Evolutionary conservation across 37 sponge, comb jelly and placozoan species (phyloP).

Genomic region (Haliclona indistincta): DNA sequence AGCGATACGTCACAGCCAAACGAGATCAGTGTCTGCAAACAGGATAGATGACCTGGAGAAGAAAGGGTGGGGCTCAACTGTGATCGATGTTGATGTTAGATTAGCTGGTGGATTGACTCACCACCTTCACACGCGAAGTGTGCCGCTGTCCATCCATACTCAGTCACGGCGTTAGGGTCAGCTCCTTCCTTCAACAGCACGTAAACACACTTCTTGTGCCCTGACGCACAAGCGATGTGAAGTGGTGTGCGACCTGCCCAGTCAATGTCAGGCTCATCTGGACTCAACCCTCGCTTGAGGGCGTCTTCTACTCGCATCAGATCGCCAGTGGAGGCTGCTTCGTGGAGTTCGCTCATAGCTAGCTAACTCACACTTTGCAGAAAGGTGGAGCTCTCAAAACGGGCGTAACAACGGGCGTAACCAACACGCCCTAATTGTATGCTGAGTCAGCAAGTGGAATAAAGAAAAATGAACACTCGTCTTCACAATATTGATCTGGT

Average conservation of each 20-base stretch:
- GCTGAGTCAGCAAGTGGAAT: slow-evolving; percentile 2
- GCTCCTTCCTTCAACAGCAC: slow-evolving; percentile 69
- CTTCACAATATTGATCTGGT: slow-evolving; percentile 34
- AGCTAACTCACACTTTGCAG: too few species aligned
- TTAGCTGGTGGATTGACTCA: slow-evolving; percentile 6
- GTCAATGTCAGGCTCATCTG: slow-evolving; percentile 67
- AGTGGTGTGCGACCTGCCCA: slow-evolving; percentile 85
- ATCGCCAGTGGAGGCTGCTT: slow-evolving; percentile 68
- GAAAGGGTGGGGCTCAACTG: not conserved
- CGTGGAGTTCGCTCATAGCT: slow-evolving; percentile 71
- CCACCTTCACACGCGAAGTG: slow-evolving; percentile 84
- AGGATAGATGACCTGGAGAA: slow-evolving; percentile 12
- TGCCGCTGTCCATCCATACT: slow-evolving; percentile 86
- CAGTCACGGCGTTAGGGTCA: slow-evolving; percentile 50
- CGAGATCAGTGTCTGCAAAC: slow-evolving; percentile 30
- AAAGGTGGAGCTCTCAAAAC: too few species aligned
- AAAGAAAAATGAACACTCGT: slow-evolving; percentile 47
- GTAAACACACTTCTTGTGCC: slow-evolving; percentile 68
- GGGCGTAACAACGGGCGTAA: too few species aligned
- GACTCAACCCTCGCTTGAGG: slow-evolving; percentile 44
- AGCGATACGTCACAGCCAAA: slow-evolving; percentile 17
- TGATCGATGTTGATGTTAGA: not conserved
- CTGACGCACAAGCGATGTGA: slow-evolving; percentile 81
- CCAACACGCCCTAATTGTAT: too few species aligned
- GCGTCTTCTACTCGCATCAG: slow-evolving; percentile 30